A percentile compares a stretch with the other conserved stretches of the same genome.
Conservation (phyloP, 2,113 vertebrate species). For the Otus sunia region DNA sequence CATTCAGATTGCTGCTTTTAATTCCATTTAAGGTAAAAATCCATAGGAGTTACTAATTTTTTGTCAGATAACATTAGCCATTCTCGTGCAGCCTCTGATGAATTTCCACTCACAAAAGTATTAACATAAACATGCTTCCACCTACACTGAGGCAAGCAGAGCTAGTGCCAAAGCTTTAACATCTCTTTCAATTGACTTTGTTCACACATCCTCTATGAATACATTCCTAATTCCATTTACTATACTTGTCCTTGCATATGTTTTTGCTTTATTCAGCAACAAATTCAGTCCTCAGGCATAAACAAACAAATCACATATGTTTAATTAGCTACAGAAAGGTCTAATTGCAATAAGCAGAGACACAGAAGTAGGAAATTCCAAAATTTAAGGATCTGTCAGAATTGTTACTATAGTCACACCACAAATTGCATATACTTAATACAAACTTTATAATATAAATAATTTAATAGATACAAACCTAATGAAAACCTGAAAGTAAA, state of each 20-base stretch:
- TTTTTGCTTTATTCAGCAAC: constrained; percentile 54
- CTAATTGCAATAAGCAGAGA: constrained; percentile 30
- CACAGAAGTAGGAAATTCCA: background rate
- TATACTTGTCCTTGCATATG: constrained; percentile 31
- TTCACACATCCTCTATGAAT: background rate
- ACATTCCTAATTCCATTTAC: constrained; percentile 13
- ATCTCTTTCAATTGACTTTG: background rate
- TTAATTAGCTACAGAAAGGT: constrained; percentile 51
- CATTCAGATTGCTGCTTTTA: background rate
- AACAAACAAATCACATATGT: constrained; percentile 62
- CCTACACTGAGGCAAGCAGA: background rate
- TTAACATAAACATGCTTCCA: background rate
- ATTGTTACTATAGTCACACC: background rate
- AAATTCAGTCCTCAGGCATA: constrained; percentile 58
- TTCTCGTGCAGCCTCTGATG: background rate
- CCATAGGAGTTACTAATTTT: background rate
- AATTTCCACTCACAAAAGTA: background rate
- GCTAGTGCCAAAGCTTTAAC: background rate
- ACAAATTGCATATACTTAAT: background rate
- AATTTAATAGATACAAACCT: background rate
- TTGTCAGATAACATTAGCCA: background rate
- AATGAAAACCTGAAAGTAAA: background rate
- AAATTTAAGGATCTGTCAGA: background rate
- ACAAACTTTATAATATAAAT: background rate
- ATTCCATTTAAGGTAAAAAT: background rate